phyloP scores from a whole-genome alignment of 2,797 vertebrate genomes.

The Austrolebias charrua region DNA sequence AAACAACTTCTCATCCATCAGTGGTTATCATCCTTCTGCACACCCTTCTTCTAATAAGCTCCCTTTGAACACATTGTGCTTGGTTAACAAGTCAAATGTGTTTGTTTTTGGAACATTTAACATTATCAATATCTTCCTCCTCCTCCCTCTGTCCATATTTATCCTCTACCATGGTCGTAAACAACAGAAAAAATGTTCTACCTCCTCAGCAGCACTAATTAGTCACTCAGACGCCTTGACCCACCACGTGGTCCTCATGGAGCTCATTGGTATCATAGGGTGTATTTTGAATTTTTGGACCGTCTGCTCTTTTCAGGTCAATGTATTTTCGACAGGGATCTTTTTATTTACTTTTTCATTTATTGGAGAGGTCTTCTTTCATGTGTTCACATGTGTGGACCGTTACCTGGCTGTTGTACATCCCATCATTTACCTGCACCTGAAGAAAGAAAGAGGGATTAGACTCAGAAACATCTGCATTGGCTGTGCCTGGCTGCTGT shows the following conservation, averaged over 20 bases:
- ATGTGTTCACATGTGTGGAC: slow-evolving; percentile 2
- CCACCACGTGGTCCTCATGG: neutral
- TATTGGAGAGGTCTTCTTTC: neutral
- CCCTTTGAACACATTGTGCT: too few relatives aligned
- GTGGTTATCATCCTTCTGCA: too few relatives aligned
- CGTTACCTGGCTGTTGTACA: slow-evolving; percentile 7
- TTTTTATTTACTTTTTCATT: too few relatives aligned
- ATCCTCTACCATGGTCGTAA: neutral
- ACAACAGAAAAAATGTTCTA: neutral
- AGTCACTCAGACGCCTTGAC: neutral
- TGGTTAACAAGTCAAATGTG: neutral
- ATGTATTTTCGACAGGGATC: too few relatives aligned
- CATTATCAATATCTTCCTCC: neutral
- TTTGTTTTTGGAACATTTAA: neutral
- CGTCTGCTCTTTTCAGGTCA: neutral
- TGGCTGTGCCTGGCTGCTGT: neutral
- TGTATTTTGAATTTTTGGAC: neutral
- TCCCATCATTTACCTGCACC: slow-evolving; percentile 6
- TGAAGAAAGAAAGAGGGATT: neutral
- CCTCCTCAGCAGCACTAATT: neutral
- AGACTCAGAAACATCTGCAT: slow-evolving; percentile 11
- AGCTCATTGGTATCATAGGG: neutral
- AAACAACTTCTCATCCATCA: too few relatives aligned
- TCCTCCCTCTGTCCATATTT: neutral
- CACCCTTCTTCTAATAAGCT: too few relatives aligned